These are phyloP conservation scores for Amphipoea oculea DNA, from an alignment of 2,888 invertebrate species.

Conservation along the genomic window DNA sequence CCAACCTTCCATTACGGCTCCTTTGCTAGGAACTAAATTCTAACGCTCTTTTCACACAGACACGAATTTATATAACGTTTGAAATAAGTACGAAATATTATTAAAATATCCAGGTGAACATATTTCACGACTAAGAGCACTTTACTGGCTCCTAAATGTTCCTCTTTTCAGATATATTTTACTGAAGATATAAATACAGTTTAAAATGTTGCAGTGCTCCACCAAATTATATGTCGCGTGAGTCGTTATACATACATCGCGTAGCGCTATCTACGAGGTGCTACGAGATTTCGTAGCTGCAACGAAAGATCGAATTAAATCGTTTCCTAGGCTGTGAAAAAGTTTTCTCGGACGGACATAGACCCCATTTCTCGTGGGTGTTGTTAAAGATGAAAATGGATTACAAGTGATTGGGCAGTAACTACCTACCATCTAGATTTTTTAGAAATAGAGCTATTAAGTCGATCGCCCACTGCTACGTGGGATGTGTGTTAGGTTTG, in stretches of 20 bases:
- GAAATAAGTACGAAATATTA: not conserved
- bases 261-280: constrained; percentile 28
- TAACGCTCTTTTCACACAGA: not conserved
- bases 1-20: not conserved
- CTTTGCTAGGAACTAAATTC: not conserved
- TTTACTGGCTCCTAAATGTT: constrained; percentile 22
- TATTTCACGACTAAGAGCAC: constrained; percentile 28
- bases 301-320: constrained; percentile 7
- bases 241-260: constrained; percentile 12
- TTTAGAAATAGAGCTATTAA: too few species aligned
- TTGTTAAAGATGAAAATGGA: not conserved
- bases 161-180: constrained; percentile 27
- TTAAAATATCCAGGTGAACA: constrained; percentile 28
- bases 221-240: constrained; percentile 9
- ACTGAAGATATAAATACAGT: constrained; percentile 18
- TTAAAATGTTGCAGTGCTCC: constrained; percentile 26
- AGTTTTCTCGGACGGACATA: not conserved
- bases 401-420: not conserved
- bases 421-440: not conserved
- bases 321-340: not conserved
- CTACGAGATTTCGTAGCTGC: constrained; percentile 48
- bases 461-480: not conserved
- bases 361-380: not conserved
- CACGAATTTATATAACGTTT: not conserved
- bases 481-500: not conserved